phyloP scores from a whole-genome alignment of 2,888 invertebrate genomes.

The Agrotis segetum region DNA sequence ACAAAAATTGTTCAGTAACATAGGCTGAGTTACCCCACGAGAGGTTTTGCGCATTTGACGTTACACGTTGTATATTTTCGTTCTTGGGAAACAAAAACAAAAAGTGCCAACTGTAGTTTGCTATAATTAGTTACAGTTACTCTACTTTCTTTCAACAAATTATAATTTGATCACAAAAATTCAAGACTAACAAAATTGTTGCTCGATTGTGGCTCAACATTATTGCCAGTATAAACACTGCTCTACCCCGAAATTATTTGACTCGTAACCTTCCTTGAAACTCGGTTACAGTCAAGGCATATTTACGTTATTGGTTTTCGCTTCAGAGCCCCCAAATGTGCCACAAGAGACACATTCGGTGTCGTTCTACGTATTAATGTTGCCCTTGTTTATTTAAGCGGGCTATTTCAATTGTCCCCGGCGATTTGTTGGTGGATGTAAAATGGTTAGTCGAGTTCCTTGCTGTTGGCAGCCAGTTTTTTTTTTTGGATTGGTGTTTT shows the following conservation, averaged over 20 bases:
- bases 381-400: slow-evolving; percentile 67
- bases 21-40: no score
- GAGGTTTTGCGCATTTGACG: no score
- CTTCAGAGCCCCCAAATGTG: slow-evolving; percentile 69
- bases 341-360: slow-evolving; percentile 74
- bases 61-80: neutral
- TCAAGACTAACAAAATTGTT: neutral
- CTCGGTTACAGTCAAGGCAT: slow-evolving; percentile 57
- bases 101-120: no score
- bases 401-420: slow-evolving; percentile 64
- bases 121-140: no score
- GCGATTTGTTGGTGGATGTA: slow-evolving; percentile 55
- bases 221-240: neutral
- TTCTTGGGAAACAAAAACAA: neutral
- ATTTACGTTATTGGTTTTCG: slow-evolving; percentile 76
- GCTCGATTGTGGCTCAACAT: neutral
- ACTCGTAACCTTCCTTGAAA: slow-evolving; percentile 31
- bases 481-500: neutral
- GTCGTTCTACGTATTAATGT: slow-evolving; percentile 63
- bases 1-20: no score
- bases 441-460: slow-evolving; percentile 19
- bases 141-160: no score
- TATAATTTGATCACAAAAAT: no score
- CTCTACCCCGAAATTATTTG: slow-evolving; percentile 36
- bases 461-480: neutral